Percentiles rank a stretch among this genome's conserved stretches.
These are phyloP conservation scores for Bicyclus anynana DNA, from an alignment of 1,140 invertebrate species.

Conservation along the genomic window DNA sequence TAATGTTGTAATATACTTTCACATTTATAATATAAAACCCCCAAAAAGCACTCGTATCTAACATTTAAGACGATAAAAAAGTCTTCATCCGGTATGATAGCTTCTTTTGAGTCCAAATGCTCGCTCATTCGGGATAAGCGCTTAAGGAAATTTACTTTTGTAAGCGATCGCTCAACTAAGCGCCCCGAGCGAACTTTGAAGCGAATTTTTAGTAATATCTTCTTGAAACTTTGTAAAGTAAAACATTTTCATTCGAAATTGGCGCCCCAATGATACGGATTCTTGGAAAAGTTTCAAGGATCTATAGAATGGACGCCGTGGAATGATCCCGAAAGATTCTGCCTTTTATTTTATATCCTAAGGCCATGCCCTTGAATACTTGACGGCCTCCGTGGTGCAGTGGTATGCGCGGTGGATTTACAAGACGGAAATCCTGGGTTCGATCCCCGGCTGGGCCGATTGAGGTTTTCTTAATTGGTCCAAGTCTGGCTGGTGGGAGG, in stretches of 20 bases:
- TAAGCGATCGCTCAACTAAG: neutral
- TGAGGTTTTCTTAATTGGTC: too few species aligned
- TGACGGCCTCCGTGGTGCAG: too few species aligned
- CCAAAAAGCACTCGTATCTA: too few species aligned
- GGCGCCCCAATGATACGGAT: neutral
- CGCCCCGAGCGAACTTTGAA: neutral
- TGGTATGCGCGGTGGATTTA: too few species aligned
- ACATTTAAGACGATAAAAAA: neutral
- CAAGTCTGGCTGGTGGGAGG: too few species aligned
- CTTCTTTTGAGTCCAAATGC: neutral
- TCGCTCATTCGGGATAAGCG: neutral
- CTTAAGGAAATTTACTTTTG: constrained; percentile 1
- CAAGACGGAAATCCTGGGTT: neutral
- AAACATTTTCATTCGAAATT: constrained; percentile 1
- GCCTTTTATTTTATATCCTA: neutral
- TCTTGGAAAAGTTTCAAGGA: neutral
- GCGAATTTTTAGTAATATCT: constrained; percentile 4
- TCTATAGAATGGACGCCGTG: neutral
- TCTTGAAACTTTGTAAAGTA: constrained; percentile 1
- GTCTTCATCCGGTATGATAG: neutral
- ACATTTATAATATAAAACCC: too few species aligned
- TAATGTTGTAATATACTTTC: too few species aligned
- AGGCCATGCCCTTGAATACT: neutral
- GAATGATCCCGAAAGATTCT: neutral
- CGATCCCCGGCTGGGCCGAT: too few species aligned